These are phyloP conservation scores for Gulo gulo DNA, from an alignment of 2,113 vertebrate genomes.

Conservation along the genomic window DNA sequence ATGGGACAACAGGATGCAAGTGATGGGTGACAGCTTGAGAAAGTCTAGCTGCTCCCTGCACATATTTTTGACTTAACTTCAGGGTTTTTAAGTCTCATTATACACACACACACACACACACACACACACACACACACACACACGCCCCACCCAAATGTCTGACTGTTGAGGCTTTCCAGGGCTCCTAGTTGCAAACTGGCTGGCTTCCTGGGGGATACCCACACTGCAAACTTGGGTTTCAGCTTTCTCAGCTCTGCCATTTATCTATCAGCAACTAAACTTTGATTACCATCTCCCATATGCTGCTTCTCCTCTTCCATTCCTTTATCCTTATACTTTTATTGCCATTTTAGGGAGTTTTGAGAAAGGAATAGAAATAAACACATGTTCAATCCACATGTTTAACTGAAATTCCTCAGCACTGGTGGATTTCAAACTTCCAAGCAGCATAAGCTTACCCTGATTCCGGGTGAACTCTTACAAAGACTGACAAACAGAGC, in stretches of 20 bases:
- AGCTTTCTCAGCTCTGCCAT: background rate
- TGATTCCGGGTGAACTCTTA: background rate
- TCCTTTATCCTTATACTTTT: background rate
- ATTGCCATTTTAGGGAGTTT: background rate
- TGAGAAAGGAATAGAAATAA: slow-evolving; percentile 34
- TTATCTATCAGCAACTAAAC: background rate
- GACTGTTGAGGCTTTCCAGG: background rate
- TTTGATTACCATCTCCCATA: background rate
- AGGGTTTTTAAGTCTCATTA: background rate
- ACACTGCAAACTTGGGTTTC: background rate
- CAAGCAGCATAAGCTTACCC: background rate
- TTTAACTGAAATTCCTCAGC: background rate
- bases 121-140: background rate
- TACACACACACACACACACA: background rate
- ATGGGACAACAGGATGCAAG: background rate
- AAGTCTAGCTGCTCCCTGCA: background rate
- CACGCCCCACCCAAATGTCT: background rate
- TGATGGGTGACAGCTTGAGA: background rate
- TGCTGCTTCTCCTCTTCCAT: background rate
- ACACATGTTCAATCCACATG: background rate
- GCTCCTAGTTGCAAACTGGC: background rate
- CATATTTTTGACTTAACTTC: background rate
- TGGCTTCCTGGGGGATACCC: background rate
- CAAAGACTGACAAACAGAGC: background rate
- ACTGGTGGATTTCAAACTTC: background rate